phyloP scores from a whole-genome alignment of 2,113 vertebrate species.

The Apus apus region DNA sequence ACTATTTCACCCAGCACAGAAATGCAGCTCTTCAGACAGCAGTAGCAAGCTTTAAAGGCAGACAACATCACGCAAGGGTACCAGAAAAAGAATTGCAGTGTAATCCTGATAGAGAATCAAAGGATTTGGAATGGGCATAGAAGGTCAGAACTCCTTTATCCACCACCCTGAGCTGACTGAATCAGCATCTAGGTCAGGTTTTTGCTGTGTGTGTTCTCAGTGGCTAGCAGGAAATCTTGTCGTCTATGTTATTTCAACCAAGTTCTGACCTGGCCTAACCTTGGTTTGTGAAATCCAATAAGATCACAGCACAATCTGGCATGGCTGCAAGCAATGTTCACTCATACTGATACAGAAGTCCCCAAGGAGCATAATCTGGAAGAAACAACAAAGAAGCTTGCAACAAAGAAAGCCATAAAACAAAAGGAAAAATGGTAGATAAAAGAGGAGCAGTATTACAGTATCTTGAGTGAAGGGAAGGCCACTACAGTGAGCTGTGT shows the following conservation, averaged over 20 bases:
- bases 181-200: not conserved
- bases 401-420: conserved; percentile 51
- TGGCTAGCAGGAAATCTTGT: not conserved
- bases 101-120: conserved; percentile 1
- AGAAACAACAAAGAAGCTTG: conserved; percentile 47
- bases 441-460: not conserved
- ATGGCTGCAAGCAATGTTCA: conserved; percentile 55
- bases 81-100: not conserved
- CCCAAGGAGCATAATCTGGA: conserved; percentile 47
- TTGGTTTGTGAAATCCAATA: conserved; percentile 56
- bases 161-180: not conserved
- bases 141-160: not conserved
- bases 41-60: not conserved
- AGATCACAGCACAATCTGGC: conserved; percentile 60
- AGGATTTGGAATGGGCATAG: not conserved
- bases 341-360: conserved; percentile 45
- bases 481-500: not conserved
- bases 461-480: not conserved
- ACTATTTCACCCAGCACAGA: not conserved
- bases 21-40: not conserved
- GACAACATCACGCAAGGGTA: not conserved
- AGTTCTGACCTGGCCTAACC: conserved; percentile 65
- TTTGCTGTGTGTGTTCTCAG: not conserved
- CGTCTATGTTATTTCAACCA: not conserved
- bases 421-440: conserved; percentile 42